Evolutionary conservation across 2,888 invertebrate species (phyloP).

Genomic region (Chaitophorus viminalis): DNA sequence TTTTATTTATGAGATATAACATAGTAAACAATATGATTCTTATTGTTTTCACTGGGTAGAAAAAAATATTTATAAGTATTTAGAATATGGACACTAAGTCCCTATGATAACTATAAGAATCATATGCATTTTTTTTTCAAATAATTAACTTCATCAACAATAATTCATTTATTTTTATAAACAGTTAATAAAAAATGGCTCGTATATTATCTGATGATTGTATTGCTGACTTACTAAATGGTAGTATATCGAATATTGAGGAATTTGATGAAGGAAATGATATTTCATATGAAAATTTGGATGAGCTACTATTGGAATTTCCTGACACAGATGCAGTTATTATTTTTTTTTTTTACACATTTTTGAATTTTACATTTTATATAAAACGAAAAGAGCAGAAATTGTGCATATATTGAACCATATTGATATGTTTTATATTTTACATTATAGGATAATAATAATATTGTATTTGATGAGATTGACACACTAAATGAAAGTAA

Average conservation of each 20-base stretch:
- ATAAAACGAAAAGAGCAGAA: background rate
- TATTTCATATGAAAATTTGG: background rate
- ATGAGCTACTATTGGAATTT: slow-evolving; percentile 1
- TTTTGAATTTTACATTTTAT: background rate
- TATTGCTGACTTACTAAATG: background rate
- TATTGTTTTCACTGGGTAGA: no score
- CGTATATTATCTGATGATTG: no score
- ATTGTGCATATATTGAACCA: background rate
- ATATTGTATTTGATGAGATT: background rate
- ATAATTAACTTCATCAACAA: no score
- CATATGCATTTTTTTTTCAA: no score
- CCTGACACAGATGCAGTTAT: background rate
- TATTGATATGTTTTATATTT: slow-evolving; percentile 3
- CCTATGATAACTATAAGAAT: no score
- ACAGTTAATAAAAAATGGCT: no score
- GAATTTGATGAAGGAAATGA: background rate
- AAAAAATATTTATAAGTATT: no score
- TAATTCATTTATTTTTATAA: no score
- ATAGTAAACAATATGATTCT: no score
- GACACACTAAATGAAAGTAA: background rate
- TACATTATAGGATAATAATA: background rate
- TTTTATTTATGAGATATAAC: no score
- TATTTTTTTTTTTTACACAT: no score
- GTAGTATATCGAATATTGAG: background rate
- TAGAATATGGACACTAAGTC: no score